Base-by-base conservation (phyloP, 2,797 vertebrate genomes). In the Alcedo quadribrachys region DNA sequence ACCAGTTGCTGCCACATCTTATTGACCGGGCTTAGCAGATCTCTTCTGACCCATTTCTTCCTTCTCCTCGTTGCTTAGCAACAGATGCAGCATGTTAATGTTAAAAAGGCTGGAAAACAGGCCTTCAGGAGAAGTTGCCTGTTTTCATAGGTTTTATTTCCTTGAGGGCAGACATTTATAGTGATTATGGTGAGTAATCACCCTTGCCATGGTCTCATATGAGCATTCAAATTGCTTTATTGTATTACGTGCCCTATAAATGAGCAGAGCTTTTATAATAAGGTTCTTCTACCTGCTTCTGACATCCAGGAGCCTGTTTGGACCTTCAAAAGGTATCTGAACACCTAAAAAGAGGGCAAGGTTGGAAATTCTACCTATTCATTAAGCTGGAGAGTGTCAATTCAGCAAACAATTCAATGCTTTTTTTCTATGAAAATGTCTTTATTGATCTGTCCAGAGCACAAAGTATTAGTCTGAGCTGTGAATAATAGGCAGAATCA, bases 51-150 rank as follows among this genome's bases (percentile, higher is more conserved):
- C 97, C 96, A 96, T 85, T 97, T 96, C 87, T 92, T 85, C 82
- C 21, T 27, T 68, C 53, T 92, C n/a, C 28, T 5, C 46, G 97
- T 97, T 95, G 94, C 97, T 90, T 96, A 92, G 97, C 97, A 96
- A 97, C 96, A 81, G 81, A 89, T 85, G 61, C 82, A 84, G 79
- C 71, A 62, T 90, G 69, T 69, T 94, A 61, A 79, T 84, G 84
- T 81, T 96, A 51, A 94, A 90, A 81, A 94, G 90, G 45, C 87
- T 85, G 68, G 76, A 91, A 91, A 89, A 90, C 51, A 66, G 80
- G 78, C 89, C 85, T 89, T 85, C 81, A 70, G 78, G 78, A 80
- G 84, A 89, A 92, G n/a, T 77, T 90, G 83, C 67, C 58, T 74
- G 21, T 92, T 91, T 78, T 85, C 61, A 66, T 89, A 85, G 51